Evolutionary conservation across 2,797 vertebrate species (phyloP).

Genomic region (Pangasius macronema): DNA sequence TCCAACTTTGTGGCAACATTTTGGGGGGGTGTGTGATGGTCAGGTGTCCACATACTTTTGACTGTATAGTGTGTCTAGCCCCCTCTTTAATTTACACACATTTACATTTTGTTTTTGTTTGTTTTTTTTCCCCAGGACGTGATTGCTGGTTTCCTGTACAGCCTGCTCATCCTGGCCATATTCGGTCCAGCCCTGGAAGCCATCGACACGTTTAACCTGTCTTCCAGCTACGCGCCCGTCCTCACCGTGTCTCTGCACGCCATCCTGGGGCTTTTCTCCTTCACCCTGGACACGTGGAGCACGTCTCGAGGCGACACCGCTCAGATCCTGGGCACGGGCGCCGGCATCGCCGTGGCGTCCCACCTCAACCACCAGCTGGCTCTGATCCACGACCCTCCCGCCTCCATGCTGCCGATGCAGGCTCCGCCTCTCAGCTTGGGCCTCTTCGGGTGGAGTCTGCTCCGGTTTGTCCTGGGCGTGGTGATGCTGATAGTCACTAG

Average conservation of each 20-base stretch:
- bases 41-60: neutral
- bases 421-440: slow-evolving; percentile 69
- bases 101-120: neutral
- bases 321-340: slow-evolving; percentile 91
- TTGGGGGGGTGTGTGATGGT: neutral
- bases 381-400: slow-evolving; percentile 76
- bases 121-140: slow-evolving; percentile 80
- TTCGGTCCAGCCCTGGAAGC: slow-evolving; percentile 85
- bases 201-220: slow-evolving; percentile 89
- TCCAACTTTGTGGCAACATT: neutral
- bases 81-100: neutral
- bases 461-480: slow-evolving; percentile 82
- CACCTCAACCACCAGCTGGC: slow-evolving; percentile 80
- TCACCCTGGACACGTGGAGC: slow-evolving; percentile 96
- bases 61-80: neutral
- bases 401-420: slow-evolving; percentile 73
- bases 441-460: slow-evolving; percentile 70
- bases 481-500: slow-evolving; percentile 78
- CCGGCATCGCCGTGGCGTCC: slow-evolving; percentile 88
- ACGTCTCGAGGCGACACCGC: slow-evolving; percentile 95
- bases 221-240: slow-evolving; percentile 82
- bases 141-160: slow-evolving; percentile 88
- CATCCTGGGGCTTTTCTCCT: slow-evolving; percentile 89
- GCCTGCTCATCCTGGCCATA: slow-evolving; percentile 83
- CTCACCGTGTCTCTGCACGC: slow-evolving; percentile 86